Percentiles rank a stretch among this genome's conserved stretches.
Evolutionary conservation across 2,888 invertebrate genomes (phyloP).

Genomic region (Andrena hattorfiana): DNA sequence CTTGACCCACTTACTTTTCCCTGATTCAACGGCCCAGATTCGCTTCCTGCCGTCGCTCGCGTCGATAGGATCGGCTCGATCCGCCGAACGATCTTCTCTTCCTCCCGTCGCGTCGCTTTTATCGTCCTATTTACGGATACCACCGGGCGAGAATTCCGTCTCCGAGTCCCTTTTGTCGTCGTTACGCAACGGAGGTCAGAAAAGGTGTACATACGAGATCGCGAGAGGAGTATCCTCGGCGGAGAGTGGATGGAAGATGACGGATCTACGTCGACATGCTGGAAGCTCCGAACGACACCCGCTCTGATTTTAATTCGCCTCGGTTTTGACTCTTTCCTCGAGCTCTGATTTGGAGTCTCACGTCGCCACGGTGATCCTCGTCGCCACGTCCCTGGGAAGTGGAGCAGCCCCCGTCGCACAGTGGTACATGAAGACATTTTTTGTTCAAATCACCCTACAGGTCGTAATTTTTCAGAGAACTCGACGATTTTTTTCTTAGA

Average conservation of each 20-base stretch:
- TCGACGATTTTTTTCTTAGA: no score
- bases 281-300: background rate
- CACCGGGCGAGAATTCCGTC: constrained; percentile 2
- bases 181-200: background rate
- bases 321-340: background rate
- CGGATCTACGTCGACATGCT: background rate
- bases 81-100: constrained; percentile 21
- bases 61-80: constrained; percentile 69
- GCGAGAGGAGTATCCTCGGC: background rate
- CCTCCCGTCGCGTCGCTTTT: background rate
- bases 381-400: no score
- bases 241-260: background rate
- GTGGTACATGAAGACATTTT: no score
- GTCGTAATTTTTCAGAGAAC: no score
- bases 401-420: no score
- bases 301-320: background rate
- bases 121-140: constrained; percentile 19
- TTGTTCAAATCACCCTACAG: no score
- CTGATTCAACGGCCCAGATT: constrained; percentile 81
- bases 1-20: constrained; percentile 81
- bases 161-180: constrained; percentile 6
- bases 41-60: constrained; percentile 71
- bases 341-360: background rate
- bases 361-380: no score
- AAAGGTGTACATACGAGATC: no score